These are phyloP conservation scores for Tortrix viridana DNA, from an alignment of 2,888 invertebrate genomes.

Conservation along the genomic window DNA sequence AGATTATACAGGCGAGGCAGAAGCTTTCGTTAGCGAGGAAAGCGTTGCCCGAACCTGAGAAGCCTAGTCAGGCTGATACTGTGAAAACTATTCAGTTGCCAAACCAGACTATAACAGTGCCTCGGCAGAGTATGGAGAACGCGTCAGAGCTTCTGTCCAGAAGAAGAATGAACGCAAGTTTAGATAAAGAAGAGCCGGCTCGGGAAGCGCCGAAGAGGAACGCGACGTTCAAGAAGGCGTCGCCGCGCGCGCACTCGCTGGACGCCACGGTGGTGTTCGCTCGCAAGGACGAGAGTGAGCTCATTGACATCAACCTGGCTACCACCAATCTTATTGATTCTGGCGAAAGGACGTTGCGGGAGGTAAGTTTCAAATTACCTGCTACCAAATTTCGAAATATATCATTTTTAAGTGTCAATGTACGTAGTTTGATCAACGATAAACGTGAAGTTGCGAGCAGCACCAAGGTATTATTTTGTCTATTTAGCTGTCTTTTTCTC, in stretches of 20 bases:
- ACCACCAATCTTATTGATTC: slow-evolving; percentile 71
- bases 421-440: too few relatives aligned
- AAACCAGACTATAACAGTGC: slow-evolving; percentile 75
- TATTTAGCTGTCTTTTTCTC: too few relatives aligned
- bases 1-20: slow-evolving; percentile 77
- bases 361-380: slow-evolving; percentile 49
- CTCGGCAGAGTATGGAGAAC: slow-evolving; percentile 72
- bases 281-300: slow-evolving; percentile 63
- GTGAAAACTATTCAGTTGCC: slow-evolving; percentile 74
- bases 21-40: slow-evolving; percentile 74
- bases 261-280: slow-evolving; percentile 70
- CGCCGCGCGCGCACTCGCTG: slow-evolving; percentile 63
- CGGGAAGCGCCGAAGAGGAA: slow-evolving; percentile 70
- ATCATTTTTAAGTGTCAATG: too few relatives aligned
- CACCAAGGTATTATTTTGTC: too few relatives aligned
- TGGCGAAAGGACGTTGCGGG: slow-evolving; percentile 59
- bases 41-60: slow-evolving; percentile 69
- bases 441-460: too few relatives aligned
- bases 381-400: too few relatives aligned
- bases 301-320: slow-evolving; percentile 78
- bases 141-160: slow-evolving; percentile 72
- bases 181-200: slow-evolving; percentile 61
- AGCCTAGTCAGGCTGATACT: slow-evolving; percentile 59
- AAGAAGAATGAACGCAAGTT: slow-evolving; percentile 60
- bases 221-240: slow-evolving; percentile 70